Conservation (phyloP, 2,113 vertebrate species). For the Dromiciops gliroides region DNA sequence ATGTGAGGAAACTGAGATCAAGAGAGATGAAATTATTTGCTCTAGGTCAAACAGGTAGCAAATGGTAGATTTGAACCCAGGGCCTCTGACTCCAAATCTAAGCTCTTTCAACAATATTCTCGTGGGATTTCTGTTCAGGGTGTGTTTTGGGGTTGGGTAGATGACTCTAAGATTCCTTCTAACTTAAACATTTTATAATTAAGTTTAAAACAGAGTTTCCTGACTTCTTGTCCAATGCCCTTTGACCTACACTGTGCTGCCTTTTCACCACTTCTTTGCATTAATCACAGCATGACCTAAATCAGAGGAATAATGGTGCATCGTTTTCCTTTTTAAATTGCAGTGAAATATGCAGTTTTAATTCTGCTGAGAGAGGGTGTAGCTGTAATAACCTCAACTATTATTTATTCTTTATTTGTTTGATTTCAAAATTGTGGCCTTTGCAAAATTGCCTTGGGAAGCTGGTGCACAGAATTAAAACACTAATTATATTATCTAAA, state of each 20-base stretch:
- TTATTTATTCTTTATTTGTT: slow-evolving; percentile 74
- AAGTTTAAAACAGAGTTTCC: background rate
- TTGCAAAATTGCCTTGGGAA: slow-evolving; percentile 74
- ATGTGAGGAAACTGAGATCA: background rate
- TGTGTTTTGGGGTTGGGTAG: background rate
- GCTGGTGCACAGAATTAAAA: slow-evolving; percentile 76
- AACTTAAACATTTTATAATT: background rate
- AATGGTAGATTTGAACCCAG: background rate
- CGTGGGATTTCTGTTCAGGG: background rate
- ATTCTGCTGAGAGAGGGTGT: slow-evolving; percentile 44
- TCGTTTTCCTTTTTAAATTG: slow-evolving; percentile 42
- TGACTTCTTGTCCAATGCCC: background rate
- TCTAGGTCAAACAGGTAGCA: background rate
- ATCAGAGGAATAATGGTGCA: slow-evolving; percentile 47
- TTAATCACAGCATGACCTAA: slow-evolving; percentile 11
- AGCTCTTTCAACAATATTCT: background rate
- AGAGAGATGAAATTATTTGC: background rate
- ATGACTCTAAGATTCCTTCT: background rate
- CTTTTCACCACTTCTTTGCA: slow-evolving; percentile 5
- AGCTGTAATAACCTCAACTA: slow-evolving; percentile 59
- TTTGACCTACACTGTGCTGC: background rate
- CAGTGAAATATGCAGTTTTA: slow-evolving; percentile 36
- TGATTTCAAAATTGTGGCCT: slow-evolving; percentile 79
- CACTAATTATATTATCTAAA: slow-evolving; percentile 80
- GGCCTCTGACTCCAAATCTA: background rate